A percentile compares a stretch with the other conserved stretches of the same genome.
phyloP scores from a whole-genome alignment of 2,113 vertebrate genomes.

The Orthochromis indermauri region DNA sequence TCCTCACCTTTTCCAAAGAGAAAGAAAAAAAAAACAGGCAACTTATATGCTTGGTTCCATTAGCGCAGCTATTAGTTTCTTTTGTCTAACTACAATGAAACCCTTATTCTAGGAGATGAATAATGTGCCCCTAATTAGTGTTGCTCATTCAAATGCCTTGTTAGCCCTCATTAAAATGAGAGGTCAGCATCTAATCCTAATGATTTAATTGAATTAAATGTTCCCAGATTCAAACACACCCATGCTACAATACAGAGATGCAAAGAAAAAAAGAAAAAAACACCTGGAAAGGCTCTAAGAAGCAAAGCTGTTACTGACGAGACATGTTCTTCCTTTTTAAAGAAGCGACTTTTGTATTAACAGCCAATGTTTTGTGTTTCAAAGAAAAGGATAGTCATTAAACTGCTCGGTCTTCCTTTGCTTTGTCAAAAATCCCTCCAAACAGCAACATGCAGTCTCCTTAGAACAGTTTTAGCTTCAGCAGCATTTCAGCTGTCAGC shows the following conservation, averaged over 20 bases:
- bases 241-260: neutral
- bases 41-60: neutral
- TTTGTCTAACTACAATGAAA: slow-evolving; percentile 13
- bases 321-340: neutral
- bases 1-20: neutral
- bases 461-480: neutral
- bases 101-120: slow-evolving; percentile 18
- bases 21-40: neutral
- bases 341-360: neutral
- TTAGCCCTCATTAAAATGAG: slow-evolving; percentile 51
- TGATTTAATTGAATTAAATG: slow-evolving; percentile 64
- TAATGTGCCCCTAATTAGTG: slow-evolving; percentile 26
- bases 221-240: neutral
- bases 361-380: neutral
- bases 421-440: neutral
- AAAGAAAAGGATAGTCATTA: neutral
- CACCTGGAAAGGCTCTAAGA: neutral
- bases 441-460: neutral
- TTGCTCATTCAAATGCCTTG: slow-evolving; percentile 49
- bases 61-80: neutral
- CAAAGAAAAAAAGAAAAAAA: rapidly evolving
- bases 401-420: neutral
- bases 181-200: slow-evolving; percentile 54
- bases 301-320: neutral
- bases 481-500: neutral